These are phyloP conservation scores for Brienomyrus longianalis DNA, from an alignment of 2,113 vertebrate genomes.

Conservation along the genomic window DNA sequence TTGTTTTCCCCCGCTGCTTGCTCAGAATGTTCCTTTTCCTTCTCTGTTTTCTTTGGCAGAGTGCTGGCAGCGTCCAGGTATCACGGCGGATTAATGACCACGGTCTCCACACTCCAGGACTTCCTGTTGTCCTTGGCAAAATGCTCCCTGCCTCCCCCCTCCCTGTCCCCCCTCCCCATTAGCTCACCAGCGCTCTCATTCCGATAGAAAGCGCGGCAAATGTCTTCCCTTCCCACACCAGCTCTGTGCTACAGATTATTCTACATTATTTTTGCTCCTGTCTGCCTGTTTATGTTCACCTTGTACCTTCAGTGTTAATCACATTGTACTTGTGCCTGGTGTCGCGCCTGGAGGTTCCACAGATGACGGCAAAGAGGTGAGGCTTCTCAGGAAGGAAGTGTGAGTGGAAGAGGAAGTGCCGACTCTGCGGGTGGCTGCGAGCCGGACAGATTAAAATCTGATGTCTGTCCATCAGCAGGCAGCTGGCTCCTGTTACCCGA, in stretches of 20 bases:
- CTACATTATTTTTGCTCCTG: background rate
- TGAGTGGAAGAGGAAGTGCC: background rate
- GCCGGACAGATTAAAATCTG: background rate
- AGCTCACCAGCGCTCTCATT: slow-evolving; percentile 19
- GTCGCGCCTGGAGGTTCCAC: background rate
- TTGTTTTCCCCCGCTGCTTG: slow-evolving; percentile 27
- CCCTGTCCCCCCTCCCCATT: slow-evolving; percentile 32
- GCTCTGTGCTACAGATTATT: background rate
- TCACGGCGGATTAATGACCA: slow-evolving; percentile 66
- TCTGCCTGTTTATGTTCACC: background rate
- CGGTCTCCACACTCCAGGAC: slow-evolving; percentile 50
- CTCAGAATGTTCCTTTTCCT: slow-evolving; percentile 24
- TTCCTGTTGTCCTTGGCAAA: slow-evolving; percentile 57
- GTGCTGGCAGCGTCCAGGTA: slow-evolving; percentile 48
- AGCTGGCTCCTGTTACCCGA: background rate
- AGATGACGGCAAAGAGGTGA: background rate
- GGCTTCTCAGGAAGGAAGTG: background rate
- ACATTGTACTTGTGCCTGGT: background rate
- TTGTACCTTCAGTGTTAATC: background rate
- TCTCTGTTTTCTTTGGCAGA: slow-evolving; percentile 57
- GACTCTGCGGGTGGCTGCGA: background rate
- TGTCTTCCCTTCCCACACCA: background rate
- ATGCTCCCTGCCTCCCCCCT: slow-evolving; percentile 22
- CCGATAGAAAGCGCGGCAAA: background rate
- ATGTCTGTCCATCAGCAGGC: slow-evolving; percentile 6